These are phyloP conservation scores for Drepanosiphum platanoidis DNA, from an alignment of 2,888 invertebrate genomes.

Conservation along the genomic window DNA sequence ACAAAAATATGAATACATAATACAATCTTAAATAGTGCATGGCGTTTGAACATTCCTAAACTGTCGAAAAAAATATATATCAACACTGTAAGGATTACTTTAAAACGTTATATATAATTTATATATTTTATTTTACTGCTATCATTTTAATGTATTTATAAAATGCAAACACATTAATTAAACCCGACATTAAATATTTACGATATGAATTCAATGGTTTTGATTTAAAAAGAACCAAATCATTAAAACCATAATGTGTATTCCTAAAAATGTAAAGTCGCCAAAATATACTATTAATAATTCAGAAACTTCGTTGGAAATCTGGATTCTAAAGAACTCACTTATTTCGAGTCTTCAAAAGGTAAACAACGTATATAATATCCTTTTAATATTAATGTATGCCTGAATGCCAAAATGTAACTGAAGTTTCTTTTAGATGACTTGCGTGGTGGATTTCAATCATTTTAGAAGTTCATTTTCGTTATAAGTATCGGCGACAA, in stretches of 20 bases:
- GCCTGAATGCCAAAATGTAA: not conserved
- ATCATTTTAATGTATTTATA: too few relatives aligned
- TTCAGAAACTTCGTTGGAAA: conserved; percentile 40
- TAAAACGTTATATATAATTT: too few relatives aligned
- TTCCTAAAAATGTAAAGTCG: not conserved
- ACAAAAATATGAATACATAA: too few relatives aligned
- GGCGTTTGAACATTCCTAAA: too few relatives aligned
- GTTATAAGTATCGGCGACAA: not conserved
- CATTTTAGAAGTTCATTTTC: not conserved
- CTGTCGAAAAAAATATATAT: too few relatives aligned
- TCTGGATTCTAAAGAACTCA: conserved; percentile 36
- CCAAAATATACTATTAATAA: conserved; percentile 40
- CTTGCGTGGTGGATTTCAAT: not conserved
- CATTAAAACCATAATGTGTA: not conserved
- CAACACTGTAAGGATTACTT: too few relatives aligned
- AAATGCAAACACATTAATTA: too few relatives aligned
- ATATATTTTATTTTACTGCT: too few relatives aligned
- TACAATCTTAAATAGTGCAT: too few relatives aligned
- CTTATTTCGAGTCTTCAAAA: conserved; percentile 25
- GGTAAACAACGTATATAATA: conserved; percentile 42
- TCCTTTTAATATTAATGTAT: conserved; percentile 49
- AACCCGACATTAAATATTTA: not conserved
- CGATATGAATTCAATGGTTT: not conserved
- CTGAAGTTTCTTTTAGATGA: not conserved
- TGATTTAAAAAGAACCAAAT: not conserved